Evolutionary conservation across 1,140 invertebrate genomes (phyloP).

Genomic region (Pogonomyrmex californicus): DNA sequence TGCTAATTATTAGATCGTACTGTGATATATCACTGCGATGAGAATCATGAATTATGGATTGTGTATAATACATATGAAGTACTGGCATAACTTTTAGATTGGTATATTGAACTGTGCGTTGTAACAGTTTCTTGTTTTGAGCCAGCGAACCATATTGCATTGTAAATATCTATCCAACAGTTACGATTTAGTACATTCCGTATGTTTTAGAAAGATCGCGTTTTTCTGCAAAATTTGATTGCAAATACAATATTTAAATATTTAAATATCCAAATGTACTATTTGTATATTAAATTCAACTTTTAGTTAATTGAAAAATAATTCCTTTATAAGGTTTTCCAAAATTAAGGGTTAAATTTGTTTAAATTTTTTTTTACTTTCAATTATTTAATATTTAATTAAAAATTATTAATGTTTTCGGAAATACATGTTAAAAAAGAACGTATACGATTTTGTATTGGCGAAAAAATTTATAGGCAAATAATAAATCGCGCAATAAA

Average conservation of each 20-base stretch:
- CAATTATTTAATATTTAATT: neutral
- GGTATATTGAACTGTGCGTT: slow-evolving; percentile 2
- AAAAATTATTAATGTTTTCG: neutral
- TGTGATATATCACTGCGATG: slow-evolving; percentile 53
- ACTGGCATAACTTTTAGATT: slow-evolving; percentile 40
- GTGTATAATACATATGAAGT: slow-evolving; percentile 31
- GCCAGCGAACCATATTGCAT: neutral
- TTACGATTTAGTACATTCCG: neutral
- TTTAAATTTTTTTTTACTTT: neutral
- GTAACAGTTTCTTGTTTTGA: slow-evolving; percentile 24
- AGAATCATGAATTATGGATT: slow-evolving; percentile 69
- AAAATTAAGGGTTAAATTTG: slow-evolving; percentile 11
- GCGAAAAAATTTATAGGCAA: neutral
- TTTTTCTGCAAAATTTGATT: neutral
- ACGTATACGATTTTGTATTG: neutral
- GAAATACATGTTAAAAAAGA: neutral
- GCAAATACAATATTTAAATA: neutral
- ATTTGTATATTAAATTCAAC: neutral
- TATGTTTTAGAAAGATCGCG: neutral
- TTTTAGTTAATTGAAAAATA: neutral
- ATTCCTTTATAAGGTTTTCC: neutral
- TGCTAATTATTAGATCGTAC: slow-evolving; percentile 58
- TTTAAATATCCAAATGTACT: neutral
- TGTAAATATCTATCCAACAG: slow-evolving; percentile 6
- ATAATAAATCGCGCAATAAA: neutral